Evolutionary conservation across 2,888 invertebrate species (phyloP), one percentile per base, ranked within the genome.

Genomic region (Phyllotreta striolata): DNA sequence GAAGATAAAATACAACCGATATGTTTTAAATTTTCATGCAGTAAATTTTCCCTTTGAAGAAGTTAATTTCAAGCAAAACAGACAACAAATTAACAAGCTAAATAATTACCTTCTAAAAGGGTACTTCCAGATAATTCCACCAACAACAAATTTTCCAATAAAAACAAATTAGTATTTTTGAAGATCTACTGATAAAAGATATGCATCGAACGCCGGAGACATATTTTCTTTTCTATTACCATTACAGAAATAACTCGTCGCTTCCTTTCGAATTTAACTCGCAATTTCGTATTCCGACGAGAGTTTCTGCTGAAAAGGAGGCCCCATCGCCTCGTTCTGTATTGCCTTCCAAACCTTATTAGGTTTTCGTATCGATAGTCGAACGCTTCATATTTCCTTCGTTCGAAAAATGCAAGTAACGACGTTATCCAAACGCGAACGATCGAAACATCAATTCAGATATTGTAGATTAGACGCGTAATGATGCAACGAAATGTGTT

Each of bases 221-320:
- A 37, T 41, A 55, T 55, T 55, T 41, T 35, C 55, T 14, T 24
- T 24, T 24, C 24, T 14, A 55, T 55, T 40, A 43, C 55, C 55
- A 12, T 55, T 55, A 43, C 43, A 40, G 55, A 55, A 55, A 55
- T 55, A 55, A 55, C 34, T 41, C 34, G 8, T 41, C 6, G 43
- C 10, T 55, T 55, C 55, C 41, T 24, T n/a, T 43, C n/a, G 41
- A 55, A 41, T 41, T 55, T 55, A 9, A 55, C 34, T 40, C 43
- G 10, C 41, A 41, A 54, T 55, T 55, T 55, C 43, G 55, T 55
- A 55, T 55, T 55, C 55, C 55, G 43, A 14, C 34, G 43, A 55
- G 34, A 55, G 43, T 55, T 55, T 55, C 24, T 34, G 41, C 34
- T 41, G 9, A 12, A 40, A 55, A 24, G 40, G 43, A 5, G 52